Base-by-base conservation (phyloP, 2,113 vertebrate species). In the Toxotes chatareus region DNA sequence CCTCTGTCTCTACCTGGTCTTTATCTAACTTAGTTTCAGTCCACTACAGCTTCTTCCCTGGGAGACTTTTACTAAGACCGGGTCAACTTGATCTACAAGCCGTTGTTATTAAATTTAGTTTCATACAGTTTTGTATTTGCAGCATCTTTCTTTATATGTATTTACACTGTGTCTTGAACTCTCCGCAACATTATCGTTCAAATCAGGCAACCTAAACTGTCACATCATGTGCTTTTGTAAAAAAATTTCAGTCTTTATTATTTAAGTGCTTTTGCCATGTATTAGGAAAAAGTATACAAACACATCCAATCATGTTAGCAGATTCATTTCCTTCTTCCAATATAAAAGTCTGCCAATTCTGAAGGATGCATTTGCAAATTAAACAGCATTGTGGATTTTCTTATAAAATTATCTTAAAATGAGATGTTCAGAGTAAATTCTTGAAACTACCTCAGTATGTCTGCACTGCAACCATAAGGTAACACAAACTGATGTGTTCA, bases 1-100 rank as follows among this genome's bases (percentile, higher is more conserved):
- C 59, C 57, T 70, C 72, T 21, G 73, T 80, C 49, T 82, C 55
- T 44, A 59, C 61, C 57, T 71, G 32, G 34, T 70, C 79, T 89
- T 87, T 77, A 72, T 65, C 73, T 46, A 61, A 77, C 76, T 75
- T 80, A 69, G 47, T 51, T 46, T 80, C 55, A 55, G 65, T 75
- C 53, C 44, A 74, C 60, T 79, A 55, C 79, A 78, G 32, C 61
- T 57, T 83, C 62, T 81, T 83, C 77, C 42, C 11, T 19, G 21
- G 47, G 57, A 79, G 67, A 72, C 36, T 77, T 79, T 73, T 42
- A 27, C 36, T 49, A 4, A 27, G 38, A 83, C 12, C 40, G 51
- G 21, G 32, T 78, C 47, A 51, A 61, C 42, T 68, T 56, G 27
- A 78, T 73, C 59, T 64, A 38, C 31, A n/a, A 21, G 42, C 46